phyloP scores from a whole-genome alignment of 53 echinoderm and acorn worm genomes.

The Mesocentrotus franciscanus region DNA sequence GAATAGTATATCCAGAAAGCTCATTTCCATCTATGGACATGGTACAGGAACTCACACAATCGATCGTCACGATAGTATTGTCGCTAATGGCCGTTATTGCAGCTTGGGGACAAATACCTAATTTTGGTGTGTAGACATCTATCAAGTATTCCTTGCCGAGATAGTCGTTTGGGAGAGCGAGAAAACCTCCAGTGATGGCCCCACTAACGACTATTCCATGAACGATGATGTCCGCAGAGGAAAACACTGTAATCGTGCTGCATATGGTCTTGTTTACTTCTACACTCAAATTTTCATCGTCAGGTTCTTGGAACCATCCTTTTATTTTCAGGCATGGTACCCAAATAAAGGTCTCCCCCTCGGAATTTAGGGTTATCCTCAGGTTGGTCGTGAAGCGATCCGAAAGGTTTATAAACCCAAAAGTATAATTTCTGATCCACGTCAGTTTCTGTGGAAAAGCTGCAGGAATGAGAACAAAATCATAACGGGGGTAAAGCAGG shows the following conservation, averaged over 20 bases:
- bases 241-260: not conserved
- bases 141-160: slow-evolving; percentile 15
- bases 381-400: not conserved
- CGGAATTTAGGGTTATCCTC: not conserved
- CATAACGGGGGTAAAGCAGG: not conserved
- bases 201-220: not conserved
- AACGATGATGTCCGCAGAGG: slow-evolving; percentile 12
- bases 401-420: not conserved
- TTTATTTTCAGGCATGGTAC: not conserved
- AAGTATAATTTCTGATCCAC: not conserved
- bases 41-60: not conserved
- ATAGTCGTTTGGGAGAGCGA: not conserved
- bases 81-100: slow-evolving; percentile 3
- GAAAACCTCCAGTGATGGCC: not conserved
- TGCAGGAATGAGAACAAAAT: not conserved
- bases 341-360: not conserved
- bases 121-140: slow-evolving; percentile 6
- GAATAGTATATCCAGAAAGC: not conserved
- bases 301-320: not conserved
- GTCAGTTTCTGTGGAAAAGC: not conserved
- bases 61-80: not conserved
- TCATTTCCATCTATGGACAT: too few relatives aligned
- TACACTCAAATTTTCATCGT: not conserved
- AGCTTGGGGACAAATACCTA: not conserved
- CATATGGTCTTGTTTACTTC: not conserved